These are phyloP conservation scores for Macrostomum cliftonense DNA, from an alignment of 2,888 invertebrate species.

Conservation along the genomic window DNA sequence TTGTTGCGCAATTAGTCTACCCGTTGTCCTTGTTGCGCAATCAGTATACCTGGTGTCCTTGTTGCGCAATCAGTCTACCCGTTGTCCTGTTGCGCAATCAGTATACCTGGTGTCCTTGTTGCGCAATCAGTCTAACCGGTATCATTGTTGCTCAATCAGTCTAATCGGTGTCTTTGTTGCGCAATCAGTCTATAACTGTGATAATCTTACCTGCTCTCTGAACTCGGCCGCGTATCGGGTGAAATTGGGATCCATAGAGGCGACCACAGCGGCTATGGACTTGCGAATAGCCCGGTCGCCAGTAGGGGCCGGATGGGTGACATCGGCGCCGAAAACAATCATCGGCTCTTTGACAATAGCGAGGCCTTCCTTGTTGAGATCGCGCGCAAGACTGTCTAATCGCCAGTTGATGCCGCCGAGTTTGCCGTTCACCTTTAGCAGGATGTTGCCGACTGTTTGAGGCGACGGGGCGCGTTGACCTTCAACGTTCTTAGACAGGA, in stretches of 20 bases:
- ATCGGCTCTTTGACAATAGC: constrained; percentile 7
- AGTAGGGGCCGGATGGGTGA: constrained; percentile 13
- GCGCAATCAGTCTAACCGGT: too few relatives aligned
- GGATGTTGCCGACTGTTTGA: constrained; percentile 1
- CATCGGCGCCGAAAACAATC: constrained; percentile 13
- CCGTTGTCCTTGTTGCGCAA: too few relatives aligned
- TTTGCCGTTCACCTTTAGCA: constrained; percentile 9
- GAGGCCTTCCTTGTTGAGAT: neutral
- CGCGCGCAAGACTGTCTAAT: neutral
- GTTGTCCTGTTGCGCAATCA: too few relatives aligned
- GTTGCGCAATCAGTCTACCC: too few relatives aligned
- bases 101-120: too few relatives aligned
- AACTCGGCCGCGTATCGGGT: neutral
- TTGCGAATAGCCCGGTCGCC: neutral
- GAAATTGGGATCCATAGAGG: constrained; percentile 9
- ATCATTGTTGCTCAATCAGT: too few relatives aligned
- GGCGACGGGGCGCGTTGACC: neutral
- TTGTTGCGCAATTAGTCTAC: too few relatives aligned
- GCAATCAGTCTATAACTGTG: too few relatives aligned
- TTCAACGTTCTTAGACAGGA: neutral
- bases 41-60: too few relatives aligned
- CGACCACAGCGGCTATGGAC: constrained; percentile 14
- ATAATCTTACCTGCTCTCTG: neutral
- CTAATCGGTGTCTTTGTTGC: too few relatives aligned
- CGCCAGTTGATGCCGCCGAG: constrained; percentile 11